Conservation (phyloP, 2,797 vertebrate species). For the Pangasius sanitwongsei region DNA sequence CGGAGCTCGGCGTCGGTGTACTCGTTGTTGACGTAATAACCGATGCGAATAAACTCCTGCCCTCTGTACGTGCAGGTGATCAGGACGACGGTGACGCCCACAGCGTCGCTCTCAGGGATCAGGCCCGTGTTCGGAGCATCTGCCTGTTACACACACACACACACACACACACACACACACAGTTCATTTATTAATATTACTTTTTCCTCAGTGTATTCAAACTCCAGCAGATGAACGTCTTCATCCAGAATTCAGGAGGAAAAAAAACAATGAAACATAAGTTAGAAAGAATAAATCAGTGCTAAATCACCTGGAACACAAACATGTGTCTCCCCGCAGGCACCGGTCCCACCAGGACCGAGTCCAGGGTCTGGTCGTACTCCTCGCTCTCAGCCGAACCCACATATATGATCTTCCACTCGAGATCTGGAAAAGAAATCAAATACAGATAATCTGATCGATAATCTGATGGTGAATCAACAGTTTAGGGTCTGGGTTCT, state of each 20-base stretch:
- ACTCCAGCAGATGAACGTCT: background rate
- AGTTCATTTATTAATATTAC: background rate
- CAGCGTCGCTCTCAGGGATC: constrained; percentile 90
- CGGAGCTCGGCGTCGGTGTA: constrained; percentile 87
- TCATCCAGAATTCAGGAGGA: too few species aligned
- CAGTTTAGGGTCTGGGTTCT: background rate
- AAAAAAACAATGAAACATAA: background rate
- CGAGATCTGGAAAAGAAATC: constrained; percentile 75
- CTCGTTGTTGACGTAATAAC: constrained; percentile 94
- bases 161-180: background rate
- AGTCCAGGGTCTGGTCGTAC: constrained; percentile 88
- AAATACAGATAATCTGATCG: background rate
- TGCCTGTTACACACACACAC: constrained; percentile 72
- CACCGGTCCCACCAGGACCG: constrained; percentile 88
- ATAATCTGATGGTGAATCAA: too few species aligned
- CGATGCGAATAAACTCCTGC: constrained; percentile 93
- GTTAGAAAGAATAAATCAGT: background rate
- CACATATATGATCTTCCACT: constrained; percentile 94
- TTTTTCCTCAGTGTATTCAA: background rate
- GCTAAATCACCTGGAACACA: constrained; percentile 83
- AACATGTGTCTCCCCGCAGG: constrained; percentile 91
- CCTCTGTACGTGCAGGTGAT: constrained; percentile 92
- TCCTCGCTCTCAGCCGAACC: constrained; percentile 91
- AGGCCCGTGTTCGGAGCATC: constrained; percentile 86
- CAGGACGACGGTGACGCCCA: constrained; percentile 90